phyloP scores from a whole-genome alignment of 37 sponge, comb jelly and placozoan species.

The Ephydatia muelleri region DNA sequence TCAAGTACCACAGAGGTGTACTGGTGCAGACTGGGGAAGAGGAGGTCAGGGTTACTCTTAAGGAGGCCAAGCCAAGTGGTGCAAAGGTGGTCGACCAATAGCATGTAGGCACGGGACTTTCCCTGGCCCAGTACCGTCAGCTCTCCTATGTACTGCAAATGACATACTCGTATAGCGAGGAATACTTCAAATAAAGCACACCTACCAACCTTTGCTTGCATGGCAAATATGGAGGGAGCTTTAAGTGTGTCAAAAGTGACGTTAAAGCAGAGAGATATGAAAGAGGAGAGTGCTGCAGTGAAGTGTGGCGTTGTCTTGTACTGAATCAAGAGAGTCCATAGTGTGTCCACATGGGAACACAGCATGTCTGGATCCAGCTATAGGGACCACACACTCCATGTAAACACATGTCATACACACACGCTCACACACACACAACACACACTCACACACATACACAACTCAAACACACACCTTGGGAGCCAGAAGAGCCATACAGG shows the following conservation, averaged over 20 bases:
- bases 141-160: conserved; percentile 4
- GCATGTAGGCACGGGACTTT: conserved; percentile 29
- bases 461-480: conserved; percentile 47
- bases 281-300: background rate
- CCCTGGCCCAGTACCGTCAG: conserved; percentile 47
- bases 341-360: background rate
- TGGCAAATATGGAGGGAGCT: background rate
- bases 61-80: conserved; percentile 25
- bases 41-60: background rate
- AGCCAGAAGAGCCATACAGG: conserved; percentile 35
- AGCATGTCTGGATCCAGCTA: background rate
- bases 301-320: background rate
- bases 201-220: conserved; percentile 15
- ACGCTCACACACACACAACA: background rate
- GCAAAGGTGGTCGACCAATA: conserved; percentile 43
- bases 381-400: conserved; percentile 1
- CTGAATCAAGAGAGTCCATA: background rate
- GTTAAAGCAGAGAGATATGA: background rate
- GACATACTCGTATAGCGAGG: background rate
- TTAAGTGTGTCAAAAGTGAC: background rate
- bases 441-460: no score
- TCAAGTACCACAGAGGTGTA: conserved; percentile 28
- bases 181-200: background rate
- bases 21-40: conserved; percentile 20
- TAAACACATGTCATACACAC: conserved; percentile 5